Evolutionary conservation across 53 echinoderm and acorn worm species (phyloP), one percentile per base, ranked within the genome.

Genomic region (Apostichopus leukothele): DNA sequence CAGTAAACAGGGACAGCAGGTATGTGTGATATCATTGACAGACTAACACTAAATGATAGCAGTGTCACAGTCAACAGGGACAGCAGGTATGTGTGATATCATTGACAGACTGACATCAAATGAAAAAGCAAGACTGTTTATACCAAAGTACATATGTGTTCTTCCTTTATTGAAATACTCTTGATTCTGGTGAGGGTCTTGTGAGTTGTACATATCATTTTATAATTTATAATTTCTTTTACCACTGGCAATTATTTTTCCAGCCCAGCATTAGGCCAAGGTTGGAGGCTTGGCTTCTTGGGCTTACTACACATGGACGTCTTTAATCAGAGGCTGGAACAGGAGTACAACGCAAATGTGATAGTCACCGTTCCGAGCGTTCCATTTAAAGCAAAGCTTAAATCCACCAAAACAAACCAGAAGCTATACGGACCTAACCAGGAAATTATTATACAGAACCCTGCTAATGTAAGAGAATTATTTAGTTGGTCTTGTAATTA

Each of bases 311-410:
- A 97, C 83, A 92, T 97, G 93, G 97, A 97, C 39, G 97, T 97
- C 12, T 97, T 97, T 91, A 97, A 95, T 73, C 97, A 97, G 91
- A 84, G 97, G 73, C 90, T 97, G 88, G 97, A 97, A 75, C 97
- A 97, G 83, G 97, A 97, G 52, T 92, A 91, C 90, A 91, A 97
- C 39, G 95, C 97, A 18, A 95, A 93, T 73, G 97, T 97, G 9
- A 94, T 97, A 50, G 89, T 97, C 57, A 97, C 97, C 7, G 95
- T 95, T 0, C 97, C 97, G 61, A 97, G 97, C 71, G 97, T 97
- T 22, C 95, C 97, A 8, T 97, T 95, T 89, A 95, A 91, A 73
- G 95, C 97, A 10, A 85, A 59, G 5, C 67, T 97, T 59, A 95
- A 94, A 86, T 89, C 90, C 26, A 97, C 94, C 50, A 97, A 92